Evolutionary conservation across 2,113 vertebrate genomes (phyloP).

Genomic region (Charina bottae): DNA sequence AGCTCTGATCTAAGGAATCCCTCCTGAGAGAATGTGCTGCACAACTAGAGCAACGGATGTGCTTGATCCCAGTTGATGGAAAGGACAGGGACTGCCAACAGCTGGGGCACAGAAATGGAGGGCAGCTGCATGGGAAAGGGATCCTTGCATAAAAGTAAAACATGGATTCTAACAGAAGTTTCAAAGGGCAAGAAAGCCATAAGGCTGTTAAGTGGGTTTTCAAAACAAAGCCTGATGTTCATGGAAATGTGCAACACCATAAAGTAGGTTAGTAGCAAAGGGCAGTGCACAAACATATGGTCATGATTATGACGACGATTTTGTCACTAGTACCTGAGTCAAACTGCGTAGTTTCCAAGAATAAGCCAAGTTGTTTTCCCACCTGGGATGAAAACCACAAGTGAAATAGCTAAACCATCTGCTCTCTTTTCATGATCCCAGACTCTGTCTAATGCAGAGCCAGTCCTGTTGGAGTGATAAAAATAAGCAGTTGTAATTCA

Average conservation of each 20-base stretch:
- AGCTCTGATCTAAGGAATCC: no score
- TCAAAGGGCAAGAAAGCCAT: neutral
- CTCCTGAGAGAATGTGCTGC: no score
- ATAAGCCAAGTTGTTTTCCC: neutral
- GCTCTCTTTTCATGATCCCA: neutral
- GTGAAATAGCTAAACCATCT: neutral
- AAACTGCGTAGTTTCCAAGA: neutral
- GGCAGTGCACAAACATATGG: neutral
- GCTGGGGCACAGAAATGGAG: neutral
- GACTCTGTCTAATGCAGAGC: neutral
- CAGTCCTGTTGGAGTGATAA: neutral
- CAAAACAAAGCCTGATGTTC: neutral
- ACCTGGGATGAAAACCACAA: neutral
- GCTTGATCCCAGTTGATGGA: no score
- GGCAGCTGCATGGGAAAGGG: neutral
- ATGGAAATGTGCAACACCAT: neutral
- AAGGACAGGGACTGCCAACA: no score
- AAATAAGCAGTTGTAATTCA: neutral
- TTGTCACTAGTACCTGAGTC: neutral
- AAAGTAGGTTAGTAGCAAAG: neutral
- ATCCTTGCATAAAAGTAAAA: neutral
- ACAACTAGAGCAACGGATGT: no score
- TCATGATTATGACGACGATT: neutral
- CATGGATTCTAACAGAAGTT: neutral
- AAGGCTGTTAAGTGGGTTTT: neutral